Evolutionary conservation across 2,113 vertebrate species (phyloP).

Genomic region (Leucosticte australis): DNA sequence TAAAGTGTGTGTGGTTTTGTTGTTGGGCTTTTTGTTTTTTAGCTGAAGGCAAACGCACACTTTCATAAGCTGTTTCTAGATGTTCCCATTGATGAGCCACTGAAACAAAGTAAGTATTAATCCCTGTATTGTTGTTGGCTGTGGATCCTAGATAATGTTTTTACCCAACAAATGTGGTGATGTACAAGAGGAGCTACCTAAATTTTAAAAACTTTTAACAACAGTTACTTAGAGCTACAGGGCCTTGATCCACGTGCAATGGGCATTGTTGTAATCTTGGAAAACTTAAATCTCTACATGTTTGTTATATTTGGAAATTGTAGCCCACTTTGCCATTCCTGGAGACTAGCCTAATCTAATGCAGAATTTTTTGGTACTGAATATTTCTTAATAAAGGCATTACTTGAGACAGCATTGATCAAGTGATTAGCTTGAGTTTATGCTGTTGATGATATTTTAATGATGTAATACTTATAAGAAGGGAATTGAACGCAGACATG

Average conservation of each 20-base stretch:
- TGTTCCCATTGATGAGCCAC: slow-evolving; percentile 85
- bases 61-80: slow-evolving; percentile 96
- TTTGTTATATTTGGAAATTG: not conserved
- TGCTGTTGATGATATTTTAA: not conserved
- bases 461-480: not conserved
- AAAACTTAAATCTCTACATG: not conserved
- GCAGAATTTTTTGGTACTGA: not conserved
- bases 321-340: not conserved
- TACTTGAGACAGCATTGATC: not conserved
- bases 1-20: not conserved
- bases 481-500: not conserved
- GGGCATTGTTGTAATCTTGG: not conserved
- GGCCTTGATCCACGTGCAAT: not conserved
- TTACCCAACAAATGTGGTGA: not conserved
- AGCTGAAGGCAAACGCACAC: slow-evolving; percentile 91
- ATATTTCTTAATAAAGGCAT: not conserved
- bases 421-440: not conserved
- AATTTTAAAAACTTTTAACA: not conserved
- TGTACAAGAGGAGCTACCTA: not conserved
- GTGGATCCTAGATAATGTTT: not conserved
- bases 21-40: slow-evolving; percentile 51
- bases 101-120: slow-evolving; percentile 89
- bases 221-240: not conserved
- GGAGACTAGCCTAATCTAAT: not conserved
- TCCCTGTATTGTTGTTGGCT: not conserved